A percentile compares a stretch with the other conserved stretches of the same genome.
Conservation (phyloP, 2,888 invertebrate species). For the Petrophora chlorosata region DNA sequence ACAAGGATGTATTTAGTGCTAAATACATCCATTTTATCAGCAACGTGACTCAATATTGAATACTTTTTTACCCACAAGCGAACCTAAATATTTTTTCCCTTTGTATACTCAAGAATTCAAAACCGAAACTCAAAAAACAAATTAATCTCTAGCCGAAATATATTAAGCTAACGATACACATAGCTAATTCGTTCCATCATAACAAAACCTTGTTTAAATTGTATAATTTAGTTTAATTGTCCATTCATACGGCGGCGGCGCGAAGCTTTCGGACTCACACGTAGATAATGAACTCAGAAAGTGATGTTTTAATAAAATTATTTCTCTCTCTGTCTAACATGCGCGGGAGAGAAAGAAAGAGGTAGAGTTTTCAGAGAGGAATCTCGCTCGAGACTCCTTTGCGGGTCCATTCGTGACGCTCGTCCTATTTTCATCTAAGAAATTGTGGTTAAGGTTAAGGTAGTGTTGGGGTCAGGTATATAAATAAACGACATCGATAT, state of each 20-base stretch:
- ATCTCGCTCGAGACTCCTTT: conserved; percentile 43
- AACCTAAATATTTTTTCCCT: no score
- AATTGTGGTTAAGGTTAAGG: conserved; percentile 43
- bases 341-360: conserved; percentile 34
- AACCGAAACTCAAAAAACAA: conserved; percentile 4
- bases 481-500: neutral
- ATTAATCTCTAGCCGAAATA: conserved; percentile 32
- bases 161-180: conserved; percentile 41
- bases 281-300: conserved; percentile 66
- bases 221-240: conserved; percentile 68
- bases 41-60: no score
- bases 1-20: no score
- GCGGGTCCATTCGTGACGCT: conserved; percentile 65
- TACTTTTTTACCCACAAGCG: neutral
- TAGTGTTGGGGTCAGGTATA: conserved; percentile 39
- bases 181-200: conserved; percentile 42
- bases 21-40: no score
- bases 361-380: conserved; percentile 48
- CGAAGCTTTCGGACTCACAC: conserved; percentile 70
- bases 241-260: conserved; percentile 54
- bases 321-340: conserved; percentile 45
- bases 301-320: conserved; percentile 69
- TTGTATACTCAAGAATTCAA: neutral
- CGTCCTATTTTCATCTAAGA: conserved; percentile 64
- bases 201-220: conserved; percentile 61